These are phyloP conservation scores for Marasmarcha lunaedactyla DNA, from an alignment of 2,888 invertebrate genomes.

Conservation along the genomic window DNA sequence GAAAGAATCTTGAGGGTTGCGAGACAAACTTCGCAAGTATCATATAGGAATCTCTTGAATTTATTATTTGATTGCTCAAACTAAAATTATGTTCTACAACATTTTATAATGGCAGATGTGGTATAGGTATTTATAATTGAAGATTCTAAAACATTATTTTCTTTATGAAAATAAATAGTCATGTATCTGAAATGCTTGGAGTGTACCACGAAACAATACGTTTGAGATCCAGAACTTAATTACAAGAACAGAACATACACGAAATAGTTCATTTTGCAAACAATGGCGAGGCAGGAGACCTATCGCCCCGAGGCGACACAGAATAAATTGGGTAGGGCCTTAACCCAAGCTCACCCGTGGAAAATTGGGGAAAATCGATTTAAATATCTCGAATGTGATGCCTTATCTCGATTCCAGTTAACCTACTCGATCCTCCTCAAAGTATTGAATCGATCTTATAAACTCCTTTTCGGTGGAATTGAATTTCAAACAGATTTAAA, in stretches of 20 bases:
- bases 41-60: neutral
- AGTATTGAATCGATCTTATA: neutral
- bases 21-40: slow-evolving; percentile 3
- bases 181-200: too few relatives aligned
- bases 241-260: slow-evolving; percentile 1
- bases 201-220: too few relatives aligned
- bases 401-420: slow-evolving; percentile 55
- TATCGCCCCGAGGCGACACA: slow-evolving; percentile 46
- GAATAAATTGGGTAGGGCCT: slow-evolving; percentile 63
- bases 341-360: slow-evolving; percentile 56
- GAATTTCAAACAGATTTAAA: too few relatives aligned
- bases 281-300: slow-evolving; percentile 44
- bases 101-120: too few relatives aligned
- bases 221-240: too few relatives aligned
- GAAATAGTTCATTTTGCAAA: slow-evolving; percentile 59
- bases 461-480: neutral
- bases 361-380: slow-evolving; percentile 70
- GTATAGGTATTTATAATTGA: too few relatives aligned
- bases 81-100: neutral
- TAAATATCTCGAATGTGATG: slow-evolving; percentile 67
- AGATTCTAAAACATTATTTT: too few relatives aligned
- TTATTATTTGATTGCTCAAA: too few relatives aligned
- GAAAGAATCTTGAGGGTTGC: slow-evolving; percentile 46
- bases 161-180: too few relatives aligned
- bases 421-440: slow-evolving; percentile 16